A percentile compares a stretch with the other conserved stretches of the same genome.
These are phyloP conservation scores for Drosophila macrothrix DNA, from an alignment of 2,888 invertebrate species.

Conservation along the genomic window DNA sequence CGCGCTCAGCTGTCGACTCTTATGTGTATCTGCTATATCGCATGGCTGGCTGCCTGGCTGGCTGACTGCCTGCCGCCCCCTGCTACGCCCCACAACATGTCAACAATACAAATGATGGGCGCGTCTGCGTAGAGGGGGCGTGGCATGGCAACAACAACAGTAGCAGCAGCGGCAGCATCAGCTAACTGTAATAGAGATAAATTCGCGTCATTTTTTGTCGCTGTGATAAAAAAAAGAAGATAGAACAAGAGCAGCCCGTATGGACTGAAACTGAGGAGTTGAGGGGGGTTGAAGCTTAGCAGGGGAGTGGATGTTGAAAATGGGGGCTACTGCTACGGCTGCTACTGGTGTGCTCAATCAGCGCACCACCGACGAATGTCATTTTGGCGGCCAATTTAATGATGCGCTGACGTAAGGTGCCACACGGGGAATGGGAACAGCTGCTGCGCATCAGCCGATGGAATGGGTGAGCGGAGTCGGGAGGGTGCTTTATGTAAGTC, in stretches of 20 bases:
- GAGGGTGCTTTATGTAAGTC: constrained; percentile 35
- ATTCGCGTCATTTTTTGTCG: constrained; percentile 75
- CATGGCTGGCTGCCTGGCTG: constrained; percentile 35
- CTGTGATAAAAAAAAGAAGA: constrained; percentile 58
- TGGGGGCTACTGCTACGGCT: not conserved
- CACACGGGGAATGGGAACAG: constrained; percentile 45
- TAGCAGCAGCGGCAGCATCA: constrained; percentile 33
- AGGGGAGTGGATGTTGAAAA: not conserved
- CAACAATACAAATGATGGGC: constrained; percentile 80
- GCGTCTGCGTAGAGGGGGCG: constrained; percentile 56
- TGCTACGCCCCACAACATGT: constrained; percentile 51
- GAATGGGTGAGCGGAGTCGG: not conserved
- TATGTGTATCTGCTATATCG: constrained; percentile 69
- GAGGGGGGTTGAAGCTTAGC: not conserved
- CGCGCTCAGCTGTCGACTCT: constrained; percentile 69
- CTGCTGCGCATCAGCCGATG: constrained; percentile 62
- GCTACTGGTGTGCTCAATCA: constrained; percentile 43
- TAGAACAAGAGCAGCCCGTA: constrained; percentile 18
- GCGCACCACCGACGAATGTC: constrained; percentile 70
- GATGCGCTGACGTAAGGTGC: constrained; percentile 57
- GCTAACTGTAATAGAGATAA: constrained; percentile 80
- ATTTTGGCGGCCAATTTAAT: constrained; percentile 78
- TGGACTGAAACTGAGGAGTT: not conserved
- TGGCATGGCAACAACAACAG: constrained; percentile 38
- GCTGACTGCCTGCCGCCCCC: constrained; percentile 2